A percentile compares a stretch with the other conserved stretches of the same genome.
Evolutionary conservation across 2,797 vertebrate genomes (phyloP).

Genomic region (Clarias platycephalus): DNA sequence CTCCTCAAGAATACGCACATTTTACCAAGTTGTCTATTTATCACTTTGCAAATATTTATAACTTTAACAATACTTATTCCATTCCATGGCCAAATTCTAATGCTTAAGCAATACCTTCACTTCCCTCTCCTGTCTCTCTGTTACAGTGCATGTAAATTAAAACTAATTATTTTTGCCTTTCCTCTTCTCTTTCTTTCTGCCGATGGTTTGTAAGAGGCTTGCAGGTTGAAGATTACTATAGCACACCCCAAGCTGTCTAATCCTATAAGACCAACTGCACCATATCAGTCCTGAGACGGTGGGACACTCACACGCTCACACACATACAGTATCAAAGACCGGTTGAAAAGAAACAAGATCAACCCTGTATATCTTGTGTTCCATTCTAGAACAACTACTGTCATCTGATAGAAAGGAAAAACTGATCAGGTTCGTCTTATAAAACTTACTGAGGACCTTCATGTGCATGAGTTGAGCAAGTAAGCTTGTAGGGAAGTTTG

Average conservation of each 20-base stretch:
- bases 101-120: background rate
- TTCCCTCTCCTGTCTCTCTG: background rate
- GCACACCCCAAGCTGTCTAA: slow-evolving; percentile 73
- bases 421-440: background rate
- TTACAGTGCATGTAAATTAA: background rate
- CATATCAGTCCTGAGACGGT: slow-evolving; percentile 57
- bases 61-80: background rate
- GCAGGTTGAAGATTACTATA: slow-evolving; percentile 71
- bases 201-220: slow-evolving; percentile 73
- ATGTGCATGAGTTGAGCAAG: background rate
- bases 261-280: slow-evolving; percentile 75
- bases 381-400: background rate
- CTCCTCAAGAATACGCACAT: background rate
- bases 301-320: slow-evolving; percentile 50
- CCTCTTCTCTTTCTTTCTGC: background rate
- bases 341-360: background rate
- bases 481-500: background rate
- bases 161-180: slow-evolving; percentile 2
- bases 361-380: no score
- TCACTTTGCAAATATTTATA: background rate
- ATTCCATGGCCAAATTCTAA: background rate
- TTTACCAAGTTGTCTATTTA: background rate
- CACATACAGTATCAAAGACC: slow-evolving; percentile 22
- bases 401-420: background rate
- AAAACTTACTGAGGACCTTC: no score